A percentile compares a stretch with the other conserved stretches of the same genome.
These are phyloP conservation scores for Etheostoma nigrum DNA, from an alignment of 2,797 vertebrate genomes.

Conservation along the genomic window DNA sequence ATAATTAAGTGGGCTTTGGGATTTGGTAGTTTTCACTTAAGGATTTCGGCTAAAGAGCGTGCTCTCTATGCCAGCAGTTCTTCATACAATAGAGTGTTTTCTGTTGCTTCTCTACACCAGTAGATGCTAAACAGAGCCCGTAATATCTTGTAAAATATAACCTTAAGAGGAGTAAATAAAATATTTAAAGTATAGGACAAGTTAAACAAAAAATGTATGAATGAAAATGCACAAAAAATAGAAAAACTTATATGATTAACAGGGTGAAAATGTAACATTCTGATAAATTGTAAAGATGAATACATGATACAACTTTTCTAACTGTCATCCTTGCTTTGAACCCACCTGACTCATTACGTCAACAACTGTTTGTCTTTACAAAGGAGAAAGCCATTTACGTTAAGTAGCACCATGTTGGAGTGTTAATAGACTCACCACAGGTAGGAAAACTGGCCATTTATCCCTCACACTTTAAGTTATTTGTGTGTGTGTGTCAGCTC, in stretches of 20 bases:
- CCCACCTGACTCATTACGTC: background rate
- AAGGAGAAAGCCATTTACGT: background rate
- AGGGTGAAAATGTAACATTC: background rate
- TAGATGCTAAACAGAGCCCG: background rate
- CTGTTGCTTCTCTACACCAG: background rate
- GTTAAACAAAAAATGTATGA: background rate
- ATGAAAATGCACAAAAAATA: background rate
- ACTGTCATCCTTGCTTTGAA: background rate
- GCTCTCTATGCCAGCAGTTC: constrained; percentile 14
- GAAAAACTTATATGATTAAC: background rate
- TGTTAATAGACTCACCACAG: background rate
- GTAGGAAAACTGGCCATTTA: background rate
- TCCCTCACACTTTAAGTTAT: background rate
- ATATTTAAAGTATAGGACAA: background rate
- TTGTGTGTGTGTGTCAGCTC: background rate
- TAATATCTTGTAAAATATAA: background rate
- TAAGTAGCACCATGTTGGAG: background rate
- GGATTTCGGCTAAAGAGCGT: constrained; percentile 46
- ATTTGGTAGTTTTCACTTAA: constrained; percentile 69
- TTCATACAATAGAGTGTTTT: background rate
- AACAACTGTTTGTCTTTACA: background rate
- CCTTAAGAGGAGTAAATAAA: background rate
- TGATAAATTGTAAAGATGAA: background rate
- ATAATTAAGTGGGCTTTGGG: constrained; percentile 69
- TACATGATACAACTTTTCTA: background rate